Percentiles rank a stretch among this genome's conserved stretches.
These are phyloP conservation scores for Poeciliopsis infans DNA, from an alignment of 2,797 vertebrate genomes.

Conservation along the genomic window DNA sequence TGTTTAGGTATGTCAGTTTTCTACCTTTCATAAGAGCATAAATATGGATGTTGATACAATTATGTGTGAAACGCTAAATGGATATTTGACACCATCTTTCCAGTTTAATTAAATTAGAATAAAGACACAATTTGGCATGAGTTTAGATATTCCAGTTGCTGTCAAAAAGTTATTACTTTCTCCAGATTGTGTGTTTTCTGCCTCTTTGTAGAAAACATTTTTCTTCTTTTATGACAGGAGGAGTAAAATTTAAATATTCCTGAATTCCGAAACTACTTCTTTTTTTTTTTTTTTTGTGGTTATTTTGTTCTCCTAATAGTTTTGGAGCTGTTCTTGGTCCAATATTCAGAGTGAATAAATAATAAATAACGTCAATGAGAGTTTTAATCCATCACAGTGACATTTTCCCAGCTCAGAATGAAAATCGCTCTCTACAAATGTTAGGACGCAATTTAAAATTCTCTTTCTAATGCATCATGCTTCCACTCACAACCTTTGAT, in stretches of 20 bases:
- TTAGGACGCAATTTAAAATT: neutral
- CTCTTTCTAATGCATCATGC: neutral
- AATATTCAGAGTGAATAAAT: neutral
- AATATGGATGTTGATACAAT: neutral
- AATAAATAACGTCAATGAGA: neutral
- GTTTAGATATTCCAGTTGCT: neutral
- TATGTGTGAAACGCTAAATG: neutral
- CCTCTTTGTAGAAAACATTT: neutral
- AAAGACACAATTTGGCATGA: neutral
- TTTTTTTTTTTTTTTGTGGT: neutral
- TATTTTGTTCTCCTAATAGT: neutral
- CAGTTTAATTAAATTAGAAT: neutral
- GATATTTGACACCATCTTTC: neutral
- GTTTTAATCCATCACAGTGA: neutral
- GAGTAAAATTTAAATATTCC: neutral
- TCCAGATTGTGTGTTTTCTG: neutral
- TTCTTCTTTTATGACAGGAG: neutral
- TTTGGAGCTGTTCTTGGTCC: neutral
- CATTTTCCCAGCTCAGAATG: neutral
- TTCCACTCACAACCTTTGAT: neutral
- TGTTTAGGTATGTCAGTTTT: neutral
- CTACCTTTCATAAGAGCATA: neutral
- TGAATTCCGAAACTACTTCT: neutral
- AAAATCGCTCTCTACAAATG: neutral
- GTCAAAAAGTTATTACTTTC: neutral